Conservation (phyloP, 2,797 vertebrate species). For the Rhyacichthys aspro region DNA sequence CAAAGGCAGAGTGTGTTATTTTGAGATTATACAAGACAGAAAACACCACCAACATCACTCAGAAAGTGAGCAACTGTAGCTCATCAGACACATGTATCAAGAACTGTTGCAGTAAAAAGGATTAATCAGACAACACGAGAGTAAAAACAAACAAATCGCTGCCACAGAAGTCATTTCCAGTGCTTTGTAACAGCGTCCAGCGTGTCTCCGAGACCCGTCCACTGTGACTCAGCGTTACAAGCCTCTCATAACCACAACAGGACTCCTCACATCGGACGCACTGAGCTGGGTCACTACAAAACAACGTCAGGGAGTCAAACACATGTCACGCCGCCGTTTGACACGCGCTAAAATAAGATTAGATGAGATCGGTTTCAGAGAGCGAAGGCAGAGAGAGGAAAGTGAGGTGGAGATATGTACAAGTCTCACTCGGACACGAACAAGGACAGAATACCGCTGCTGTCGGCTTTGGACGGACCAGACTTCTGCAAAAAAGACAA, state of each 20-base stretch:
- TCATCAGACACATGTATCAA: too few relatives aligned
- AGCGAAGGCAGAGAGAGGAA: too few relatives aligned
- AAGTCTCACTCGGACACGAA: too few relatives aligned
- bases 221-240: constrained; percentile 77
- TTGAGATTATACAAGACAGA: constrained; percentile 47
- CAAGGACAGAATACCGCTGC: constrained; percentile 47
- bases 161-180: constrained; percentile 81
- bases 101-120: too few relatives aligned
- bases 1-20: too few relatives aligned
- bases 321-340: constrained; percentile 82
- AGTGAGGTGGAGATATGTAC: too few relatives aligned
- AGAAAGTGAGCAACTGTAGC: too few relatives aligned
- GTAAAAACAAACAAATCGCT: constrained; percentile 71
- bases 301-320: constrained; percentile 82
- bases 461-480: constrained; percentile 25
- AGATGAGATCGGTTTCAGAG: constrained; percentile 80
- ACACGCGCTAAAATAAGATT: constrained; percentile 82
- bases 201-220: constrained; percentile 82
- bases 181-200: constrained; percentile 82
- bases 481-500: background rate
- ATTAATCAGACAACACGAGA: too few relatives aligned
- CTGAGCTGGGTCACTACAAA: constrained; percentile 79
- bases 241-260: constrained; percentile 79
- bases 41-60: constrained; percentile 18
- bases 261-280: constrained; percentile 70